Base-by-base conservation (phyloP, 2,888 invertebrate species). In the Phalangium opilio region DNA sequence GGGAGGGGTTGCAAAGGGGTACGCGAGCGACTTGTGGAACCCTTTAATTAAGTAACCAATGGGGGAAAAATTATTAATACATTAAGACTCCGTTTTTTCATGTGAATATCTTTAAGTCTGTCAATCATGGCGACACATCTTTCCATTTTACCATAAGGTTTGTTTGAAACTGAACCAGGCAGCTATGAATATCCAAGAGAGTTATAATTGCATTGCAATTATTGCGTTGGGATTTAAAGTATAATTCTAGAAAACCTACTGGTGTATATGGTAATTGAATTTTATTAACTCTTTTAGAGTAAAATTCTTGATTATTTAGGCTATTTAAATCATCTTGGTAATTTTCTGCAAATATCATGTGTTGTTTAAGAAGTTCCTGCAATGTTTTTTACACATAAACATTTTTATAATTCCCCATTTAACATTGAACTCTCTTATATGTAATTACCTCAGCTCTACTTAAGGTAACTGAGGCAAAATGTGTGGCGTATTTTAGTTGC, bases 401-500 rank as follows among this genome's bases (percentile, higher is more conserved):
- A n/a, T n/a, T n/a, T n/a, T n/a, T n/a, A n/a, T n/a, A n/a, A n/a
- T n/a, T n/a, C n/a, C n/a, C n/a, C n/a, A n/a, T n/a, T n/a, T n/a
- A n/a, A n/a, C n/a, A n/a, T n/a, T n/a, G n/a, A n/a, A n/a, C n/a
- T n/a, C n/a, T n/a, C n/a, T n/a, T n/a, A n/a, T n/a, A n/a, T n/a
- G n/a, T n/a, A 43, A 55, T 51, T 59, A 75, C 76, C 69, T 93
- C 91, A 35, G 82, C 80, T 51, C 90, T 73, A 49, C 83, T 84
- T 56, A 83, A 75, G 1, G 87, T 86, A 52, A 93, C 81, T 1
- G 85, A 80, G 62, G 82, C 82, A 1, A 84, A 76, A 67, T 91
- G 91, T 1, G 83, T 83, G 0, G 93, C 90, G 67, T 91, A 91
- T 64, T 91, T 91, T 35, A 93, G 72, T 67, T 93, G 91, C 35